Percentiles rank a stretch among this genome's conserved stretches.
Evolutionary conservation across 2,113 vertebrate genomes (phyloP).

Genomic region (Lutjanus erythropterus): DNA sequence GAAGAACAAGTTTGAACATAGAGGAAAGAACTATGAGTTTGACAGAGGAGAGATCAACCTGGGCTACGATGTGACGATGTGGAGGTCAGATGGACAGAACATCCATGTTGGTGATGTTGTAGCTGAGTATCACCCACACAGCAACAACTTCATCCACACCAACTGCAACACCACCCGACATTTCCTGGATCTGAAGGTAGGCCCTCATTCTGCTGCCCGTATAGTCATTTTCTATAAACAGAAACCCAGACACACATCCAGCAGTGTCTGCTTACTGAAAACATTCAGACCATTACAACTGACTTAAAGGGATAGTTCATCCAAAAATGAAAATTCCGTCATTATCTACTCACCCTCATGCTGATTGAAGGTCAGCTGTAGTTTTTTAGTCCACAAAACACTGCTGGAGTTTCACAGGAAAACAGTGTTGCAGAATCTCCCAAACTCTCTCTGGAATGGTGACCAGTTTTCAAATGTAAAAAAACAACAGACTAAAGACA

Average conservation of each 20-base stretch:
- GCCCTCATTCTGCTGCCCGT: not conserved
- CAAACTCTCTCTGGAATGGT: too few relatives aligned
- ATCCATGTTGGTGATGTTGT: slow-evolving; percentile 78
- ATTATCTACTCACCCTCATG: too few relatives aligned
- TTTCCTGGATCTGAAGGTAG: slow-evolving; percentile 82
- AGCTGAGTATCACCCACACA: slow-evolving; percentile 85
- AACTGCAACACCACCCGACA: slow-evolving; percentile 71
- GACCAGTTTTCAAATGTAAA: too few relatives aligned
- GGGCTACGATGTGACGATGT: slow-evolving; percentile 88
- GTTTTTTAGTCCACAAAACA: too few relatives aligned
- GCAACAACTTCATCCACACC: slow-evolving; percentile 78
- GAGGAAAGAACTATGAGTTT: slow-evolving; percentile 82
- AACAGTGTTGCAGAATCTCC: too few relatives aligned
- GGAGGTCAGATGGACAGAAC: slow-evolving; percentile 81
- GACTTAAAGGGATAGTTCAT: too few relatives aligned
- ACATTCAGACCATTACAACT: slow-evolving; percentile 5
- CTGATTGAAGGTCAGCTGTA: too few relatives aligned
- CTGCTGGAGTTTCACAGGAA: too few relatives aligned
- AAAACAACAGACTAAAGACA: too few relatives aligned
- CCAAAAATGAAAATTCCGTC: too few relatives aligned
- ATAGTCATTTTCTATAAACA: slow-evolving; percentile 1
- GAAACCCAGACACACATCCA: not conserved
- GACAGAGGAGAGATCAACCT: slow-evolving; percentile 88
- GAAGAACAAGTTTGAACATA: slow-evolving; percentile 76
- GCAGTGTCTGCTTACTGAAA: slow-evolving; percentile 10